Base-by-base conservation (phyloP, 2,797 vertebrate species). In the Eleutherodactylus coqui region DNA sequence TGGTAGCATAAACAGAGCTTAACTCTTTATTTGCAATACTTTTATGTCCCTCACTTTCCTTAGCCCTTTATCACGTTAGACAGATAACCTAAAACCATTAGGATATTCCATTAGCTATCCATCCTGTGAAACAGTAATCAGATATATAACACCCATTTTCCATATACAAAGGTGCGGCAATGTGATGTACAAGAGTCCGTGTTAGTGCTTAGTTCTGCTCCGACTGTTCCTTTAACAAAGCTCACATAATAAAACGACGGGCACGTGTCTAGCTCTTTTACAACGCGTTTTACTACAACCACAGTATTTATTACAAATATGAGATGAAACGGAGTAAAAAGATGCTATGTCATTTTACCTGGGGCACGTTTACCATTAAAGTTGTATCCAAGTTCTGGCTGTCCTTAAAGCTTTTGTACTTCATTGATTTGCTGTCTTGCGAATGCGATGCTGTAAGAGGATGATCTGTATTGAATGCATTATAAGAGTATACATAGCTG, bases 261-360 rank as follows among this genome's bases (percentile, higher is more conserved):
- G 34, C 34, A 32, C 24, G 17, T 70, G 49, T 58, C 49, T 82
- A 82, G 75, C 75, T 73, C 80, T 53, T 55, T 55, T 21, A 58
- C 81, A 73, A 43, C 21, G n/a, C 81, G 60, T 72, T 73, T 73
- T 58, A 55, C 27, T 43, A 72, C 49, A 41, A 55, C 21, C 80
- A 27, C 64, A 38, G 47, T 45, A 55, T 73, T 51, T 82, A 83
- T 58, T 45, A 83, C 69, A 83, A 83, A 83, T 73, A 73, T 83
- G 34, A 73, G 81, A 73, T 72, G 67, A 83, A 83, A 83, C 81
- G 75, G 38, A 83, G 36, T 83, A 69, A 83, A 73, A 73, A 83
- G 67, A 83, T 73, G 81, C 60, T 83, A 45, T 83, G 38, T 76
- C 70, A 49, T 87, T 88, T 92, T 91, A 94, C 92, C 90, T 17